A percentile compares a stretch with the other conserved stretches of the same genome.
Conservation (phyloP, 2,888 invertebrate species). For the Leucoptera coffeella region DNA sequence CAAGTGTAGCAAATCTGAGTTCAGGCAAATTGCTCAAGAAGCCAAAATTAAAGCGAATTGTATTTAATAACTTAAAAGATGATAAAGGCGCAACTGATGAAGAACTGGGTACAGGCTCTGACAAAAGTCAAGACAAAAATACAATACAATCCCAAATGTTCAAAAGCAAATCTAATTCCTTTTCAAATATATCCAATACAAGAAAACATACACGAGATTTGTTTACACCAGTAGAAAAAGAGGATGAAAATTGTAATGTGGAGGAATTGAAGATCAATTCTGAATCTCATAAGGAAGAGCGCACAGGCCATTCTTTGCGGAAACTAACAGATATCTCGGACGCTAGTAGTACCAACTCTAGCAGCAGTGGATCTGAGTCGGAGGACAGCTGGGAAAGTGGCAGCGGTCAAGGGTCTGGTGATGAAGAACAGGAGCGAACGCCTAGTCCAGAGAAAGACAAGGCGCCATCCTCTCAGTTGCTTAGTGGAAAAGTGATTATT, state of each 20-base stretch:
- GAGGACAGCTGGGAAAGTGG: constrained; percentile 43
- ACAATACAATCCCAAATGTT: constrained; percentile 28
- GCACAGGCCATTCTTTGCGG: constrained; percentile 38
- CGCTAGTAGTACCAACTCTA: constrained; percentile 38
- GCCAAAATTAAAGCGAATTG: constrained; percentile 39
- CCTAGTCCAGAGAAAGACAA: constrained; percentile 42
- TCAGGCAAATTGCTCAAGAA: constrained; percentile 42
- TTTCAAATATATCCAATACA: constrained; percentile 22
- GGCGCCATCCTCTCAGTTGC: constrained; percentile 36
- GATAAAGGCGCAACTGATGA: constrained; percentile 24
- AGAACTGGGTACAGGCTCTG: too few relatives aligned
- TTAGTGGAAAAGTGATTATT: constrained; percentile 62
- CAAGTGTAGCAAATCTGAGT: constrained; percentile 15
- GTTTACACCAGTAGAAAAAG: constrained; percentile 33
- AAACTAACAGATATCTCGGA: constrained; percentile 45
- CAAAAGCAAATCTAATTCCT: constrained; percentile 40
- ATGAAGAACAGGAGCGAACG: constrained; percentile 29
- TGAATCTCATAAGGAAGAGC: constrained; percentile 29
- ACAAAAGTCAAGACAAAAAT: constrained; percentile 28
- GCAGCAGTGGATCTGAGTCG: constrained; percentile 37
- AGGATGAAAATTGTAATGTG: constrained; percentile 35
- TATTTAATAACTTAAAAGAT: constrained; percentile 33
- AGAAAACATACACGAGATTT: constrained; percentile 27
- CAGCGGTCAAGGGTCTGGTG: constrained; percentile 26
- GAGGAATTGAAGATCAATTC: constrained; percentile 23